phyloP scores from a whole-genome alignment of 2,797 vertebrate species.

The Mus spretus region DNA sequence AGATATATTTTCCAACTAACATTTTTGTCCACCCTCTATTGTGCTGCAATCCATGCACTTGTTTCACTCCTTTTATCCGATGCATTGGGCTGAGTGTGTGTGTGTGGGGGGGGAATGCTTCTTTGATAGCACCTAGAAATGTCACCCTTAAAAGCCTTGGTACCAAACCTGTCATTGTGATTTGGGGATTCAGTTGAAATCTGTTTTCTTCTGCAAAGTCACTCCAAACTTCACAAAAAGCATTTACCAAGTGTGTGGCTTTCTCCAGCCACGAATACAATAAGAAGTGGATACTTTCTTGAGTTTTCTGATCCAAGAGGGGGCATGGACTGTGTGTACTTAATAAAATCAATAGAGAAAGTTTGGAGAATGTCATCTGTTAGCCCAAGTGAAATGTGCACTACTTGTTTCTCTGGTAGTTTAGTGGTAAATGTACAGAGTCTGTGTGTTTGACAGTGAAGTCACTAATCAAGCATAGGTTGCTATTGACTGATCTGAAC shows the following conservation, averaged over 20 bases:
- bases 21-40: neutral
- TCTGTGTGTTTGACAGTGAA: neutral
- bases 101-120: neutral
- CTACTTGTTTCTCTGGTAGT: neutral
- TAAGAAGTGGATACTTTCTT: neutral
- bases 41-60: neutral
- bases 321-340: neutral
- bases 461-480: neutral
- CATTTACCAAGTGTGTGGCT: neutral
- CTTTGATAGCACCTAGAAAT: neutral
- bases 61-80: neutral
- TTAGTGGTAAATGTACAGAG: neutral
- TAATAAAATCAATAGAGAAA: neutral
- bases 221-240: neutral
- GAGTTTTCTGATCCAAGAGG: neutral
- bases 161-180: constrained; percentile 13
- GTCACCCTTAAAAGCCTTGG: neutral
- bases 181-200: neutral
- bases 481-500: neutral
- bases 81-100: neutral
- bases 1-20: neutral
- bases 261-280: neutral
- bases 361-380: neutral
- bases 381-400: neutral
- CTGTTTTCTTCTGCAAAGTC: neutral